A percentile compares a stretch with the other conserved stretches of the same genome.
phyloP scores from a whole-genome alignment of 2,888 invertebrate species.

The Drosophila paucipuncta region DNA sequence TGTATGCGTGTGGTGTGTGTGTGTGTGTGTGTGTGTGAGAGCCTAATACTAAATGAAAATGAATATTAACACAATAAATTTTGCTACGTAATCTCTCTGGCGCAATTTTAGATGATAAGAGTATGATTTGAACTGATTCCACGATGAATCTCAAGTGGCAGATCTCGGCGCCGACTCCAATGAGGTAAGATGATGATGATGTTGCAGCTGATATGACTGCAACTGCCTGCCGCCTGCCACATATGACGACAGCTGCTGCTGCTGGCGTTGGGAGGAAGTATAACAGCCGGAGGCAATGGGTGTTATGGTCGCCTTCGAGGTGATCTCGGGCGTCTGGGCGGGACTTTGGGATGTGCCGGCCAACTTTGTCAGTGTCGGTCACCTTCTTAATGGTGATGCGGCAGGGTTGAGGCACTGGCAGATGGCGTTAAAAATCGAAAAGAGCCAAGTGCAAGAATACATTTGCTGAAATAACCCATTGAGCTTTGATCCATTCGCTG shows the following conservation, averaged over 20 bases:
- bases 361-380: conserved; percentile 44
- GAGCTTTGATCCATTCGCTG: neutral
- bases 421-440: conserved; percentile 16
- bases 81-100: conserved; percentile 30
- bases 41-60: conserved; percentile 26
- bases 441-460: too few relatives aligned
- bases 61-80: conserved; percentile 20
- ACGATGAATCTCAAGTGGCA: too few relatives aligned
- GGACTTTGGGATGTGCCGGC: conserved; percentile 11
- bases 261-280: conserved; percentile 20
- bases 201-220: conserved; percentile 59
- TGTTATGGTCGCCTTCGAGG: conserved; percentile 74
- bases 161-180: conserved; percentile 36
- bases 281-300: conserved; percentile 58
- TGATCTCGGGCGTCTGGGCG: conserved; percentile 60
- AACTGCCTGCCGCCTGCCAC: conserved; percentile 37
- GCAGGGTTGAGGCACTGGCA: conserved; percentile 59
- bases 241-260: conserved; percentile 43
- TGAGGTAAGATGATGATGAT: conserved; percentile 39
- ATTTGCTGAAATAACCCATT: too few relatives aligned
- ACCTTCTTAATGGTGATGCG: conserved; percentile 77
- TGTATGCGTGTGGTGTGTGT: neutral
- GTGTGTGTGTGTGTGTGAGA: conserved; percentile 21
- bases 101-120: conserved; percentile 15
- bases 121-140: conserved; percentile 45